Base-by-base conservation (phyloP, 1,140 invertebrate genomes). In the Drosophila sechellia region DNA sequence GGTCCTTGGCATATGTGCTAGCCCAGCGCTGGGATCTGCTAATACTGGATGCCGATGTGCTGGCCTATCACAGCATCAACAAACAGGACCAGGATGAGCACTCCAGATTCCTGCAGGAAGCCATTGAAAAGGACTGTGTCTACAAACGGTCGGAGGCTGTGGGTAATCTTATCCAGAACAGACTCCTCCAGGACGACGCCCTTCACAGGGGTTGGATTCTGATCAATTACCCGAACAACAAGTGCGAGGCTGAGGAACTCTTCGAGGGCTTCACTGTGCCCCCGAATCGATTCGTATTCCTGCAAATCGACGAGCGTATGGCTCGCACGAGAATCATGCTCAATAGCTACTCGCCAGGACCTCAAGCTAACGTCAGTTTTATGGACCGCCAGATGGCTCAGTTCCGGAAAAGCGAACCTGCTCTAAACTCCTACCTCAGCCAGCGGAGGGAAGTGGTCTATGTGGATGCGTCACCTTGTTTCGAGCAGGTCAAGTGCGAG, bases 211-310 rank as follows among this genome's bases (percentile, higher is more conserved):
- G 90, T 17, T 92, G 90, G 90, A 75, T 92, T 40, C 22, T 92
- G 11, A 42, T 79, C 17, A 92, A 92, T 35, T 92, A 85, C 58
- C 91, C 91, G 0, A 77, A 90, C 11, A 85, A 87, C 35, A 53
- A 58, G 5, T 79, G 90, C 22, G 90, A 91, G 49, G 90, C 90
- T 4, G 53, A 64, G 1, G 73, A 91, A 13, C 66, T 92, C 3
- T 90, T 92, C 39, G 90, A 92, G 49, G 27, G 48, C 17, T 92
- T 90, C 39, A 71, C 66, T 8, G 78, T 90, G 42, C 90, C 90
- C 4, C 90, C 77, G 0, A 92, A 92, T 73, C 79, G 68, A 22
- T 63, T 92, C 0, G 56, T 92, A 6, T 90, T 85, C 34, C 52
- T 92, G 12, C 65, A 79, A 43, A 79, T 89, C 54, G 79, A 85